Conservation (phyloP, 2,888 invertebrate species). For the Mantis religiosa region DNA sequence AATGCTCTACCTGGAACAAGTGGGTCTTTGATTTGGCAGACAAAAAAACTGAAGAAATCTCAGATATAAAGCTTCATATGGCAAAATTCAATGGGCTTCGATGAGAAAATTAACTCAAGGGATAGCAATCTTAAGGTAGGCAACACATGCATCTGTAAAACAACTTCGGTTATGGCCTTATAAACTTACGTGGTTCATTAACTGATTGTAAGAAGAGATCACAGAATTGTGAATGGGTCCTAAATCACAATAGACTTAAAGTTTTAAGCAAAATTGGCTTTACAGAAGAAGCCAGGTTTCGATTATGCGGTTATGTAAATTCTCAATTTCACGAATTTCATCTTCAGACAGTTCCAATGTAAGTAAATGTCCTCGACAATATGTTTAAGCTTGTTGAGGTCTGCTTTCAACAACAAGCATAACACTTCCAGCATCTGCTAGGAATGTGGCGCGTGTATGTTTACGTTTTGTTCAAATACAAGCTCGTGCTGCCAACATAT, state of each 20-base stretch:
- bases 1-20: too few species aligned
- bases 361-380: background rate
- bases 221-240: too few species aligned
- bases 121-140: background rate
- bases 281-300: background rate
- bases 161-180: background rate
- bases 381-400: background rate
- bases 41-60: background rate
- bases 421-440: background rate
- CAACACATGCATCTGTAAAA: background rate
- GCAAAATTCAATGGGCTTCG: background rate
- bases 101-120: background rate
- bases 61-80: background rate
- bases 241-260: background rate
- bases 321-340: background rate
- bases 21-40: background rate
- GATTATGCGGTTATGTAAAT: background rate
- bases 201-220: background rate
- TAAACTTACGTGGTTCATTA: background rate
- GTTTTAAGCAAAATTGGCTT: background rate
- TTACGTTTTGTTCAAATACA: background rate
- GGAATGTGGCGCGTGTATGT: background rate
- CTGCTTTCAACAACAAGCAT: background rate
- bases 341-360: background rate
- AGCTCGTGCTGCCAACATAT: background rate